Conservation (phyloP, 2,888 invertebrate species). For the Hyposoter dolosus region DNA sequence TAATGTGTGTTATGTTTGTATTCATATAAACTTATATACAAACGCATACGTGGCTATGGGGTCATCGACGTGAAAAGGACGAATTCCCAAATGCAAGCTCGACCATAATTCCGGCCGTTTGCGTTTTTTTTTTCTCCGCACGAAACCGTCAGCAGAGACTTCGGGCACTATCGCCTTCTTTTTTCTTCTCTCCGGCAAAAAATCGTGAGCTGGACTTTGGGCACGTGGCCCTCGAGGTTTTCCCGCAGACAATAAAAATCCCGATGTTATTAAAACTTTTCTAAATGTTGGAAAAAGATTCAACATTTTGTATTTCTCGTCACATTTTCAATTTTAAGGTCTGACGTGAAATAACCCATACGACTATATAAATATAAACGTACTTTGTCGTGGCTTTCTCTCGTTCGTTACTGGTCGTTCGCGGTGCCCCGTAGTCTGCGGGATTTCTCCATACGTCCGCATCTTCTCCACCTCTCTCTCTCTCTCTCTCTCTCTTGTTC, state of each 20-base stretch:
- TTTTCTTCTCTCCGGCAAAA: not conserved
- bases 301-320: not conserved
- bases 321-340: not conserved
- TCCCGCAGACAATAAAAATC: not conserved
- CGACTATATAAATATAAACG: constrained; percentile 70
- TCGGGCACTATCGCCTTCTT: not conserved
- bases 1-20: constrained; percentile 21
- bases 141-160: not conserved
- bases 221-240: not conserved
- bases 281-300: not conserved
- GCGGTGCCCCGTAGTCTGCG: constrained; percentile 62
- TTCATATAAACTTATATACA: constrained; percentile 15
- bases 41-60: constrained; percentile 8
- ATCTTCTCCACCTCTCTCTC: constrained; percentile 49
- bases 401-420: constrained; percentile 43
- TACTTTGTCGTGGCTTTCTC: constrained; percentile 77
- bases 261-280: not conserved
- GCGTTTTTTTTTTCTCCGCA: not conserved
- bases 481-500: constrained; percentile 38
- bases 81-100: not conserved
- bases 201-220: not conserved
- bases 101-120: not conserved
- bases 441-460: constrained; percentile 60
- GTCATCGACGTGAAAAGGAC: not conserved
- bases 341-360: constrained; percentile 14